Evolutionary conservation across 2,113 vertebrate genomes (phyloP).

Genomic region (Seriola dumerili): DNA sequence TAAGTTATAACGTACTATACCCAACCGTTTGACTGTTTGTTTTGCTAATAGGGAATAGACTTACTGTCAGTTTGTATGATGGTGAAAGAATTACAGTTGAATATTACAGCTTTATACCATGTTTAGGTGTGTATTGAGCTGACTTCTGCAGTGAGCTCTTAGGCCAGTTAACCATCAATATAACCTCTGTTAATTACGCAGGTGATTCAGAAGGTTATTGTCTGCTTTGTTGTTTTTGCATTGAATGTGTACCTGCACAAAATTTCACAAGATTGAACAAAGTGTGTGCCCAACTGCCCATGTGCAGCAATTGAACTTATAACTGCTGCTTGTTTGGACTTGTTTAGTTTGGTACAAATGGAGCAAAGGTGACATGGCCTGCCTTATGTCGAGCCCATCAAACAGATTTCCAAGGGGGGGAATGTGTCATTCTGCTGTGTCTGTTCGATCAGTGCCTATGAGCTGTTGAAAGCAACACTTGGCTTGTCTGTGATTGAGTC

Average conservation of each 20-base stretch:
- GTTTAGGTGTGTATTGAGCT: background rate
- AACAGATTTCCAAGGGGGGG: background rate
- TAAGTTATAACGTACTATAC: background rate
- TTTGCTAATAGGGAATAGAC: background rate
- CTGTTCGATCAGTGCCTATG: conserved; percentile 12
- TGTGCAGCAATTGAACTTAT: background rate
- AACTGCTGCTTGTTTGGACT: background rate
- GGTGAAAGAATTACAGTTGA: background rate
- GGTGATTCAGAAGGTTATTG: background rate
- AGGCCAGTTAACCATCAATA: background rate
- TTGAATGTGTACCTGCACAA: background rate
- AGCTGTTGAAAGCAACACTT: conserved; percentile 23
- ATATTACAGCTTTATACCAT: background rate
- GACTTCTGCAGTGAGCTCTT: background rate
- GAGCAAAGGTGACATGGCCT: background rate
- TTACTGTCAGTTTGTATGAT: conserved; percentile 2
- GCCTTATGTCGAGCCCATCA: background rate
- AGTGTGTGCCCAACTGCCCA: background rate
- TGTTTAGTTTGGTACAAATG: background rate
- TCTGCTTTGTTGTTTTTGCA: background rate
- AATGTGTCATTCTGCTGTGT: conserved; percentile 12
- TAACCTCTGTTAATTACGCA: background rate
- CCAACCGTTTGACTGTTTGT: no score
- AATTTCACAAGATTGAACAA: background rate
- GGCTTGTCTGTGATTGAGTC: conserved; percentile 20